Percentiles rank a stretch among this genome's conserved stretches.
Evolutionary conservation across 2,797 vertebrate genomes (phyloP).

Genomic region (Clarias laeviceps): DNA sequence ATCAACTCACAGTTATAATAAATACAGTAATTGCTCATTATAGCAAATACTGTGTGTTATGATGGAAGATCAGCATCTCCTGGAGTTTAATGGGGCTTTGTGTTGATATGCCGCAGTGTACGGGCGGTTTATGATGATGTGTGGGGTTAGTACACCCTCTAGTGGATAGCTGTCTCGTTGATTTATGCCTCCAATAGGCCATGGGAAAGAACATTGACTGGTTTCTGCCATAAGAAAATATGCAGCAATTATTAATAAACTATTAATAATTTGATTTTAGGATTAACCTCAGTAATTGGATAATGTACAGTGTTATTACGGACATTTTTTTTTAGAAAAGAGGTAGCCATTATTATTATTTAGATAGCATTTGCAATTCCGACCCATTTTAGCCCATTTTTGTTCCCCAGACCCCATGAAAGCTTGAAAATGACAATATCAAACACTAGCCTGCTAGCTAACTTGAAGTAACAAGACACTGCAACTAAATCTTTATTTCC

Average conservation of each 20-base stretch:
- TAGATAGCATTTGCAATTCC: not conserved
- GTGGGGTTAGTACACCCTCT: constrained; percentile 29
- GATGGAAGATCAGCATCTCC: not conserved
- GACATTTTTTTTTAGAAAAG: not conserved
- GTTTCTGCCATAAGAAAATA: too few species aligned
- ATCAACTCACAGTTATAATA: not conserved
- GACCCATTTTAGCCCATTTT: not conserved
- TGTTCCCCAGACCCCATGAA: too few species aligned
- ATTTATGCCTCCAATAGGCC: not conserved
- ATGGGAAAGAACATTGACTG: not conserved
- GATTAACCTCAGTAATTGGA: not conserved
- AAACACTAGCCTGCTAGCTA: not conserved
- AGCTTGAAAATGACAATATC: too few species aligned
- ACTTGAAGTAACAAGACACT: not conserved
- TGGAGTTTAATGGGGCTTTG: not conserved
- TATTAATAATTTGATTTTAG: too few species aligned
- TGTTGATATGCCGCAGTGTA: constrained; percentile 26
- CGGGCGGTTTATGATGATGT: constrained; percentile 1
- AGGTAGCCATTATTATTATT: not conserved
- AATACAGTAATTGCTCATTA: constrained; percentile 3
- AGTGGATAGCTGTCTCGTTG: constrained; percentile 2
- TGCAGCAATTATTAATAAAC: not conserved
- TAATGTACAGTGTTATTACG: not conserved
- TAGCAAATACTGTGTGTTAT: not conserved
- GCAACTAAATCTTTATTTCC: not conserved